Evolutionary conservation across 2,113 vertebrate genomes (phyloP).

Genomic region (Oncorhynchus clarkii): DNA sequence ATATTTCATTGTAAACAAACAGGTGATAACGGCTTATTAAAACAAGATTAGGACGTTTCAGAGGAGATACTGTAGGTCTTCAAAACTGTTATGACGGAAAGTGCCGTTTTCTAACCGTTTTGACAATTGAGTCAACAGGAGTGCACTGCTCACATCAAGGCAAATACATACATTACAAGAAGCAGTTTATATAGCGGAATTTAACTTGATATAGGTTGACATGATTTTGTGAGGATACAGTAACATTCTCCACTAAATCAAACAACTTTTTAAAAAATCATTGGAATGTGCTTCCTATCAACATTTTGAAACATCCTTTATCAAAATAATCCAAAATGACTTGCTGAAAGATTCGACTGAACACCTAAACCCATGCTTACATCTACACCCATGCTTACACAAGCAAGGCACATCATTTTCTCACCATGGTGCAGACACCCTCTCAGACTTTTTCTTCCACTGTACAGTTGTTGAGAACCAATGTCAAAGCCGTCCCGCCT

Average conservation of each 20-base stretch:
- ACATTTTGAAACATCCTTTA: background rate
- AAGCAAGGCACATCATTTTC: background rate
- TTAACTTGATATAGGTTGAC: too few species aligned
- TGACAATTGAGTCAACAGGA: background rate
- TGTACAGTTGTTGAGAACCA: background rate
- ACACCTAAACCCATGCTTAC: background rate
- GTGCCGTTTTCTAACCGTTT: background rate
- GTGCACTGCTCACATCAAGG: background rate
- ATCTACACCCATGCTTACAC: background rate
- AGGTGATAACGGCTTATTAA: constrained; percentile 16
- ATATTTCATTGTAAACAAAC: constrained; percentile 17
- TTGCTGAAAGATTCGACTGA: background rate
- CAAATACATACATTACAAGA: background rate
- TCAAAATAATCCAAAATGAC: background rate
- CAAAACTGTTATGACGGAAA: background rate
- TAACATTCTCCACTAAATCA: background rate
- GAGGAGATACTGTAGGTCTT: background rate
- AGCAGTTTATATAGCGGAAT: background rate
- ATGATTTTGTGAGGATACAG: too few species aligned
- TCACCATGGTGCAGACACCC: too few species aligned
- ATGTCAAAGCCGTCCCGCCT: background rate
- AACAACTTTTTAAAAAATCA: background rate
- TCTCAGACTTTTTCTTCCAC: background rate
- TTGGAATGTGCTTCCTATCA: background rate
- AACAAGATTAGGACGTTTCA: constrained; percentile 5